Evolutionary conservation across 2,797 vertebrate genomes (phyloP), one percentile per base, ranked within the genome.

Genomic region (Xenops minutus): DNA sequence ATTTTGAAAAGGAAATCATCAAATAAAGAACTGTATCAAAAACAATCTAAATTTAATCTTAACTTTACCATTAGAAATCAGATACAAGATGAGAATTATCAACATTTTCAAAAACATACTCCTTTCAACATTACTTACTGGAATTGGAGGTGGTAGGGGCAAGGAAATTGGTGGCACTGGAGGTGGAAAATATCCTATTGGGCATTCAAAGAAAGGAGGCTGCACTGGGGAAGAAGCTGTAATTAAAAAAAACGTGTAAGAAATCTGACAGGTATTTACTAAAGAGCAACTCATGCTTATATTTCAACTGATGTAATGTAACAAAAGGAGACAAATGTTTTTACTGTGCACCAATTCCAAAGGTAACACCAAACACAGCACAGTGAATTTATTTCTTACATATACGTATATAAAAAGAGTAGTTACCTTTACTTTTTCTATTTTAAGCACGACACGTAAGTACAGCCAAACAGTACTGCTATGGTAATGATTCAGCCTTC

Each of bases 161-260:
- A 98, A 85, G 41, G 97, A 91, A 55, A 98, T 97, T 14, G 98
- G 96, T 37, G 97, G 92, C 93, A 97, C 56, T 54, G 97, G 97
- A 83, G 98, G 96, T 93, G 98, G 96, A 93, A 98, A 97, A 92
- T 97, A 98, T 1, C 98, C 98, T 87, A 97, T 14, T 1, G 97
- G 93, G 58, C 97, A 98, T 3, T 98, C 98, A 43, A 97, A 94
- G 66, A 98, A 98, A 21, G 97, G 96, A 85, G 97, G 97, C 10
- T 97, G 98, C 4, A 95, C 96, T 18, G 99, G 99, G 22, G 99
- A 99, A 49, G 98, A 86, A 37, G 98, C 99, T 99, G 96, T 37
- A 96, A 97, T 82, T 80, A 69, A 86, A 77, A 58, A 72, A 86
- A 75, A 68, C 61, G 29, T 20, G 22, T 84, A 89, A 89, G 52